Evolutionary conservation across 2,888 invertebrate species (phyloP).

Genomic region (Tanypteryx hageni): DNA sequence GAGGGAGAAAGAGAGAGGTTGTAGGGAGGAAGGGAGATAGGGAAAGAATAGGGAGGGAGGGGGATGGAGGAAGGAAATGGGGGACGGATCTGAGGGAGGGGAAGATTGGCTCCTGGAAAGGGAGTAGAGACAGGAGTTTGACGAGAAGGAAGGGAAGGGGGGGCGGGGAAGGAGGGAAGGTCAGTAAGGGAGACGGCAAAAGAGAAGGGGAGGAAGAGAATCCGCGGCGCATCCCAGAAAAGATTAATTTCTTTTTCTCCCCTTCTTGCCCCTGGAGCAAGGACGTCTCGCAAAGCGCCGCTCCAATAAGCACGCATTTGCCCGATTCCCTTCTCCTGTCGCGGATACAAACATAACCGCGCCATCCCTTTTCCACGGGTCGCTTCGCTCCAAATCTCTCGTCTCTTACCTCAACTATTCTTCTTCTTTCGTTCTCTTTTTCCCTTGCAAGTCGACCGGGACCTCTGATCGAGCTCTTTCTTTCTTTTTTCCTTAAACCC

Average conservation of each 20-base stretch:
- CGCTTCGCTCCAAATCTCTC: not conserved
- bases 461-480: not conserved
- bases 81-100: not conserved
- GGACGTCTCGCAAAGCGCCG: conserved; percentile 28
- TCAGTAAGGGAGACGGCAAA: not conserved
- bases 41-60: not conserved
- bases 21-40: not conserved
- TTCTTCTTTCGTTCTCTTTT: not conserved
- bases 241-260: not conserved
- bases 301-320: conserved; percentile 55
- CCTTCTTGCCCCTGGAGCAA: not conserved
- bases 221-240: not conserved
- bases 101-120: too few relatives aligned
- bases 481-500: too few relatives aligned
- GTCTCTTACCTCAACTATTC: not conserved
- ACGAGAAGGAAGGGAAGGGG: not conserved
- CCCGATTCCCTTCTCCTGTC: not conserved
- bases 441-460: not conserved
- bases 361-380: not conserved
- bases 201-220: not conserved
- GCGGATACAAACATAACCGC: not conserved
- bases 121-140: not conserved
- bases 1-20: not conserved
- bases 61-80: not conserved
- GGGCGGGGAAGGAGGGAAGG: not conserved